Conservation (phyloP, 2,888 invertebrate genomes). For the Epinotia nisella region DNA sequence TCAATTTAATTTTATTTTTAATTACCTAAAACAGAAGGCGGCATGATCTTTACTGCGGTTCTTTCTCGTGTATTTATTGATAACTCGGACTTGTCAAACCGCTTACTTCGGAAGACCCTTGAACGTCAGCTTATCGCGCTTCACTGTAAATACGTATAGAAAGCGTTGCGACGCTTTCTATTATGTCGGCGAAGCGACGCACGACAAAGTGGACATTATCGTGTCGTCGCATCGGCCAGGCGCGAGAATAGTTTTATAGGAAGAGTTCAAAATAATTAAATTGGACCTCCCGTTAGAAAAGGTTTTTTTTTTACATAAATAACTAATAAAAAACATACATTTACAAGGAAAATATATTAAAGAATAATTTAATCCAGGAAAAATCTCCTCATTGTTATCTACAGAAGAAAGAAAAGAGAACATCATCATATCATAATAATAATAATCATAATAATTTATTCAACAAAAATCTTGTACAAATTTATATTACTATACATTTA, state of each 20-base stretch:
- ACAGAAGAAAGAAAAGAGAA: not conserved
- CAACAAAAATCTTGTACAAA: too few relatives aligned
- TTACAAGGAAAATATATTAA: too few relatives aligned
- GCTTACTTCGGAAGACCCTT: not conserved
- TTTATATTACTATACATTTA: too few relatives aligned
- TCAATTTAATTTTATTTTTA: too few relatives aligned
- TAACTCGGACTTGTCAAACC: not conserved
- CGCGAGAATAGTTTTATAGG: not conserved
- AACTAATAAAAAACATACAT: too few relatives aligned
- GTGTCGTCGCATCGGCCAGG: conserved; percentile 32
- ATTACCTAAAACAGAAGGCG: too few relatives aligned
- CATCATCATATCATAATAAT: too few relatives aligned
- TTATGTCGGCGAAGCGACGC: conserved; percentile 34
- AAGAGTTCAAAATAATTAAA: conserved; percentile 19
- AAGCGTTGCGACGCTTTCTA: conserved; percentile 27
- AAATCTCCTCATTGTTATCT: not conserved
- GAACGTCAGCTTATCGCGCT: conserved; percentile 13
- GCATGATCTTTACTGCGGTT: too few relatives aligned
- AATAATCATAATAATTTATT: too few relatives aligned
- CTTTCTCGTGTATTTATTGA: not conserved
- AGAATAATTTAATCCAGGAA: not conserved
- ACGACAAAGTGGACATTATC: conserved; percentile 42
- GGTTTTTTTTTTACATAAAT: too few relatives aligned
- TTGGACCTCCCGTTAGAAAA: not conserved
- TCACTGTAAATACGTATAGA: conserved; percentile 10